Evolutionary conservation across 2,113 vertebrate genomes (phyloP).

Genomic region (Balaeniceps rex): DNA sequence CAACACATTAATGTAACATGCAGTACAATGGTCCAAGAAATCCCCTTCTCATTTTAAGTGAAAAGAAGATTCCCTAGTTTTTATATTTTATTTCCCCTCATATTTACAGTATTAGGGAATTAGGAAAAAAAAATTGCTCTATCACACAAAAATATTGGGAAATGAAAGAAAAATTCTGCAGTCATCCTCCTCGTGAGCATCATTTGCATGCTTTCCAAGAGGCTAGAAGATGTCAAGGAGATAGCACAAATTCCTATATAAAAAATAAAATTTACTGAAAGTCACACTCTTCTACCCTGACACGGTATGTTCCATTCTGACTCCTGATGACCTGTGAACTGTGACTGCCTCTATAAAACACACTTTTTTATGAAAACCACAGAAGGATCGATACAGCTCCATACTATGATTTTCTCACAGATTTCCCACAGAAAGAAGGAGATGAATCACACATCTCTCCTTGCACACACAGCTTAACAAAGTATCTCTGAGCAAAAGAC

Average conservation of each 20-base stretch:
- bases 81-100: neutral
- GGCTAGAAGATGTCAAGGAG: neutral
- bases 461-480: neutral
- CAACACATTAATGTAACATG: neutral
- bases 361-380: neutral
- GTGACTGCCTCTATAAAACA: neutral
- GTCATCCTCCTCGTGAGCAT: neutral
- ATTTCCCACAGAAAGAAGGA: neutral
- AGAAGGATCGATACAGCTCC: neutral
- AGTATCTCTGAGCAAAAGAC: neutral
- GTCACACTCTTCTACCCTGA: neutral
- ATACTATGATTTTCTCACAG: neutral
- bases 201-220: neutral
- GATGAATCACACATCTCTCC: neutral
- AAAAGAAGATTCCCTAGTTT: neutral
- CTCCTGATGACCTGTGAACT: neutral
- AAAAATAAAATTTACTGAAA: neutral
- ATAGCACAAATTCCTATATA: neutral
- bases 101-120: neutral
- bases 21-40: neutral
- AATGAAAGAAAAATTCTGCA: neutral
- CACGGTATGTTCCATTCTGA: neutral
- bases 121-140: neutral
- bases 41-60: neutral
- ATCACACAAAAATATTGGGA: neutral